A percentile compares a stretch with the other conserved stretches of the same genome.
phyloP scores from a whole-genome alignment of 2,113 vertebrate genomes.

The Rhabdornis inornatus region DNA sequence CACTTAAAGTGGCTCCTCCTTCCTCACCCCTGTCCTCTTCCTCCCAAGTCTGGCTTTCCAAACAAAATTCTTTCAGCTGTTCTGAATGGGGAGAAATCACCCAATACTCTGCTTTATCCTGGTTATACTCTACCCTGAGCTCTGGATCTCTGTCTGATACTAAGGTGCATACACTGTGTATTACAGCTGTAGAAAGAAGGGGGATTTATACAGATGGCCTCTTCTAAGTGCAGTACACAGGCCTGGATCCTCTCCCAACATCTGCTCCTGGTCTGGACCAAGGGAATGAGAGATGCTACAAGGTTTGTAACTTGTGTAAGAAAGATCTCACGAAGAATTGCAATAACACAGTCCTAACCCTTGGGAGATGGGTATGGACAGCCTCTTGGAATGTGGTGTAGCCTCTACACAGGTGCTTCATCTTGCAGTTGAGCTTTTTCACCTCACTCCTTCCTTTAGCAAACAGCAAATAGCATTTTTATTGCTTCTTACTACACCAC shows the following conservation, averaged over 20 bases:
- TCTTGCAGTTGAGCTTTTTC: background rate
- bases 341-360: background rate
- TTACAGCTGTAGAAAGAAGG: conserved; percentile 28
- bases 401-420: background rate
- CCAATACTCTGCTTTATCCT: background rate
- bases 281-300: background rate
- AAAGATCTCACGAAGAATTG: conserved; percentile 9
- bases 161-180: background rate
- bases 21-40: background rate
- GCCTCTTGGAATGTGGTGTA: background rate
- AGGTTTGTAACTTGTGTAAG: conserved; percentile 4
- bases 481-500: background rate
- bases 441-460: background rate
- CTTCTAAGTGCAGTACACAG: background rate
- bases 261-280: conserved; percentile 37
- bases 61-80: background rate
- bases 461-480: background rate
- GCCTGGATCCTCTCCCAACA: conserved; percentile 55
- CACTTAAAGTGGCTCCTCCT: background rate
- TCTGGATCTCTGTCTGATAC: background rate
- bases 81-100: background rate
- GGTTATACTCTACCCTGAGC: background rate
- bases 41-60: background rate
- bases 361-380: conserved; percentile 1
- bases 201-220: conserved; percentile 11